phyloP scores from a whole-genome alignment of 2,888 invertebrate genomes.

The Eulithis testata region DNA sequence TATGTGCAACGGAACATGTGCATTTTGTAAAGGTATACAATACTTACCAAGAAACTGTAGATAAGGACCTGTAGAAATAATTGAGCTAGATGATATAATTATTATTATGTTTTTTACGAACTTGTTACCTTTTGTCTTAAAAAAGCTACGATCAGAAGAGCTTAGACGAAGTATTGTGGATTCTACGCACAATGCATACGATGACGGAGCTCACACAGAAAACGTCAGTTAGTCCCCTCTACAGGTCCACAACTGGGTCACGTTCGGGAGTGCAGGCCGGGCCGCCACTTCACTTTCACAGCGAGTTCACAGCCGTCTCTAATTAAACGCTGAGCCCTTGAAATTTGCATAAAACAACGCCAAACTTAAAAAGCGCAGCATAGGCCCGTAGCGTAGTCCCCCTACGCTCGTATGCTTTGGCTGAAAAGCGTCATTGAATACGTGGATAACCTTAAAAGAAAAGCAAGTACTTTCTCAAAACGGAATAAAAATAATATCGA shows the following conservation, averaged over 20 bases:
- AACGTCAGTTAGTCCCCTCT: no score
- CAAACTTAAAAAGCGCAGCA: conserved; percentile 7
- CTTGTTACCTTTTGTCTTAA: no score
- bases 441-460: neutral
- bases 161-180: no score
- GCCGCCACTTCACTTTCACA: conserved; percentile 38
- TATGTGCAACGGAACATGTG: no score
- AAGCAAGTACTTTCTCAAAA: no score
- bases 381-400: conserved; percentile 2
- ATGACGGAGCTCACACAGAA: neutral
- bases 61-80: no score
- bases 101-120: no score
- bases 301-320: conserved; percentile 36
- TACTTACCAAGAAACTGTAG: no score
- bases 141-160: no score
- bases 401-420: neutral
- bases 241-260: conserved; percentile 54
- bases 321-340: conserved; percentile 45
- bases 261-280: conserved; percentile 47
- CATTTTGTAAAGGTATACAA: no score
- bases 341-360: conserved; percentile 23
- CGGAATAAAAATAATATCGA: no score
- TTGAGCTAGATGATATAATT: no score
- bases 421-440: neutral
- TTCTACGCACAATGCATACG: neutral